Conservation (phyloP, 1,140 invertebrate genomes). For the Nasonia longicornis region DNA sequence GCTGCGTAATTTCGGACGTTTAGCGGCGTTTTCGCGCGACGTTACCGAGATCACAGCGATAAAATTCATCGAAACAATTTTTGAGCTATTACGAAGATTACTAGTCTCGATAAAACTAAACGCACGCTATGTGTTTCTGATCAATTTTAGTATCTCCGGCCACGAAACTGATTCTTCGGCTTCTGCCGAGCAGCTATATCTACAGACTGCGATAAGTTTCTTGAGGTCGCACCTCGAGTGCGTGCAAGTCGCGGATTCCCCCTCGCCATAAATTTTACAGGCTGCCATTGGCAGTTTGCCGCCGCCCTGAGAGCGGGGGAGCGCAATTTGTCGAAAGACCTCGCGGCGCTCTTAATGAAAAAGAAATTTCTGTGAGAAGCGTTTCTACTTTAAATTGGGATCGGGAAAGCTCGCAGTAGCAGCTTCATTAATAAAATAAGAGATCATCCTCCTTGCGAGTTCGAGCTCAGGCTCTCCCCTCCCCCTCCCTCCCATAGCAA, state of each 20-base stretch:
- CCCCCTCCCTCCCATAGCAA: not conserved
- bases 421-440: constrained; percentile 56
- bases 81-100: no score
- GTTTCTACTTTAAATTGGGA: constrained; percentile 51
- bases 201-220: not conserved
- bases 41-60: no score
- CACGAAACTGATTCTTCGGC: not conserved
- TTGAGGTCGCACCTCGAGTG: not conserved
- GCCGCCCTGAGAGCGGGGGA: not conserved
- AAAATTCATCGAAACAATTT: no score
- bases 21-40: not conserved
- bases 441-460: constrained; percentile 38
- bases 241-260: not conserved
- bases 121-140: no score
- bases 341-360: constrained; percentile 37
- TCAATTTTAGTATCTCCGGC: no score
- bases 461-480: not conserved
- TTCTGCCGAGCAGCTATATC: not conserved
- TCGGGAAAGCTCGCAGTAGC: constrained; percentile 45
- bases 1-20: not conserved
- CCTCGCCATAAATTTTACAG: constrained; percentile 2
- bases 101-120: no score
- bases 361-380: constrained; percentile 33
- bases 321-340: constrained; percentile 30
- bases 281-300: constrained; percentile 7